Percentiles rank a stretch among this genome's conserved stretches.
phyloP scores from a whole-genome alignment of 2,113 vertebrate species.

The Eonycteris spelaea region DNA sequence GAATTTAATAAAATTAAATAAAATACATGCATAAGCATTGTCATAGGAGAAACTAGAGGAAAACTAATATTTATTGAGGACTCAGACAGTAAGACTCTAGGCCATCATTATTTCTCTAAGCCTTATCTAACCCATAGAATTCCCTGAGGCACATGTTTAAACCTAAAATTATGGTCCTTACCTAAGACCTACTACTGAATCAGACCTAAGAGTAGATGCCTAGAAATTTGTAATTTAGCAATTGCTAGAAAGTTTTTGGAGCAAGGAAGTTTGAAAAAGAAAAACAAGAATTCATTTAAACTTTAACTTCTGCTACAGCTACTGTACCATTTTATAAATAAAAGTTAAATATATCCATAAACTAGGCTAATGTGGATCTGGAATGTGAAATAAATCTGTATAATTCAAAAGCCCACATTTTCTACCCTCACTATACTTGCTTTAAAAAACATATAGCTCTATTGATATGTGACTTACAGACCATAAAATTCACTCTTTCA shows the following conservation, averaged over 20 bases:
- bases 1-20: no score
- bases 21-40: not conserved
- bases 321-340: not conserved
- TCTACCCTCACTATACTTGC: not conserved
- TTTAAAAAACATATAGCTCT: not conserved
- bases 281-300: not conserved
- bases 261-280: not conserved
- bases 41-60: not conserved
- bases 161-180: not conserved
- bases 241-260: not conserved
- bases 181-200: not conserved
- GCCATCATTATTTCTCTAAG: not conserved
- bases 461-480: not conserved
- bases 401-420: not conserved
- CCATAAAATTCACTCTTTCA: not conserved
- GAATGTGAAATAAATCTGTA: not conserved
- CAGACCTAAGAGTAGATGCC: not conserved
- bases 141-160: not conserved
- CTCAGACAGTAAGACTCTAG: not conserved
- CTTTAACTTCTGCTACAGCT: not conserved
- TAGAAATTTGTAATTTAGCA: not conserved
- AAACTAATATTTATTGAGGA: not conserved
- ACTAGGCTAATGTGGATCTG: not conserved
- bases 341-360: not conserved
- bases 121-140: not conserved